A percentile compares a stretch with the other conserved stretches of the same genome.
phyloP scores from a whole-genome alignment of 2,888 invertebrate species.

The Drosophila histrio region DNA sequence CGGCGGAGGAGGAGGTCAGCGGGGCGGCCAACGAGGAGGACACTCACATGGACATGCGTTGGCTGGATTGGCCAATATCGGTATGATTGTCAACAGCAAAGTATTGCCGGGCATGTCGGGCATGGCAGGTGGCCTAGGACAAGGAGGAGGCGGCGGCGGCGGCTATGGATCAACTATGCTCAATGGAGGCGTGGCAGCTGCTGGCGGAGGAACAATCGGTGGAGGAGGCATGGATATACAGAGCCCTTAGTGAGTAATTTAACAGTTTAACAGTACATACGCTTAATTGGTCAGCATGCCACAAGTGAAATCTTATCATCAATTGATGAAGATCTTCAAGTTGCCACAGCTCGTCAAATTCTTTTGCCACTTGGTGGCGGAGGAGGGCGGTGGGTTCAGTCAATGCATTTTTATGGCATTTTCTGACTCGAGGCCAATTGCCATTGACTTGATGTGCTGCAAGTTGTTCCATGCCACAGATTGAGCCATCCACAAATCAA shows the following conservation, averaged over 20 bases:
- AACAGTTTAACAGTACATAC: constrained; percentile 15
- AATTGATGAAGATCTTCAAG: constrained; percentile 64
- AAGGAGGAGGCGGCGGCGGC: constrained; percentile 32
- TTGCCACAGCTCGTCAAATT: constrained; percentile 52
- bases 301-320: constrained; percentile 74
- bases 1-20: not conserved
- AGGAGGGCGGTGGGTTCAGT: not conserved
- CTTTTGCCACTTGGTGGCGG: constrained; percentile 11
- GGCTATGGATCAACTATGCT: constrained; percentile 59
- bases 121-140: constrained; percentile 32
- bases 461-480: constrained; percentile 23
- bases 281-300: constrained; percentile 47
- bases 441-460: constrained; percentile 41
- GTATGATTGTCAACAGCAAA: constrained; percentile 71
- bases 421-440: constrained; percentile 51
- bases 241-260: constrained; percentile 68
- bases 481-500: constrained; percentile 55
- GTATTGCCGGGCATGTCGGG: constrained; percentile 41
- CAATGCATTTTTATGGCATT: constrained; percentile 32
- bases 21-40: constrained; percentile 26
- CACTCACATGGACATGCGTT: constrained; percentile 74
- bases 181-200: constrained; percentile 50
- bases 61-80: constrained; percentile 76
- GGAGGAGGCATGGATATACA: constrained; percentile 63
- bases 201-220: constrained; percentile 52